Evolutionary conservation across 2,888 invertebrate species (phyloP), one percentile per base, ranked within the genome.

Genomic region (Drosophila bunnanda): DNA sequence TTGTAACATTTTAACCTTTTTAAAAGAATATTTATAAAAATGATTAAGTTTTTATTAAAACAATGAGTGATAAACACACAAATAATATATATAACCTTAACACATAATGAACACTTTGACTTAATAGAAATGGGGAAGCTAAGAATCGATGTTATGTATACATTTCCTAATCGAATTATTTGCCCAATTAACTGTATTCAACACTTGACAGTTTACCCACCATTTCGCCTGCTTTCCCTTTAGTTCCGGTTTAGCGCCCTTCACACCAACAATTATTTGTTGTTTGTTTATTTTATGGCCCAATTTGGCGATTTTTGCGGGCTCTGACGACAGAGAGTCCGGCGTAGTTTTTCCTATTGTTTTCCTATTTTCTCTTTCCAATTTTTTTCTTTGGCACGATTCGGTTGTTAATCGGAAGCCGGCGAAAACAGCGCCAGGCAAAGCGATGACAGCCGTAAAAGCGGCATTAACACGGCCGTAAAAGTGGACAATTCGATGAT

Each of bases 401-500:
- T 44, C n/a, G 60, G 50, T 28, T 65, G 53, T 66, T 62, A 67
- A 60, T 48, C 64, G 57, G 50, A 32, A 56, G 36, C 30, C 55
- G 67, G 55, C 66, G 61, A 39, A 36, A 48, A 50, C 56, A 55
- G 46, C 25, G 59, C 59, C 17, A 59, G 60, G 34, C 59, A 32
- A 32, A 39, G 48, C 55, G 70, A 69, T 71, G 71, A 70, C 61
- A 70, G 71, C 67, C 58, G 78, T 52, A 60, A 76, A 77, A 71
- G 55, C 54, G 54, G 54, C 78, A 71, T 77, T 73, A 62, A 59
- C 65, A 72, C 52, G 53, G 44, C 80, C 77, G 67, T 84, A 41
- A 80, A 76, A 84, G 68, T 66, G 84, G 74, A 79, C 79, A 69
- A 77, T 85, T 80, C 80, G 56, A 73, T 58, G 86, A 77, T 72